These are phyloP conservation scores for Melolontha melolontha DNA, from an alignment of 2,888 invertebrate species.

Conservation along the genomic window DNA sequence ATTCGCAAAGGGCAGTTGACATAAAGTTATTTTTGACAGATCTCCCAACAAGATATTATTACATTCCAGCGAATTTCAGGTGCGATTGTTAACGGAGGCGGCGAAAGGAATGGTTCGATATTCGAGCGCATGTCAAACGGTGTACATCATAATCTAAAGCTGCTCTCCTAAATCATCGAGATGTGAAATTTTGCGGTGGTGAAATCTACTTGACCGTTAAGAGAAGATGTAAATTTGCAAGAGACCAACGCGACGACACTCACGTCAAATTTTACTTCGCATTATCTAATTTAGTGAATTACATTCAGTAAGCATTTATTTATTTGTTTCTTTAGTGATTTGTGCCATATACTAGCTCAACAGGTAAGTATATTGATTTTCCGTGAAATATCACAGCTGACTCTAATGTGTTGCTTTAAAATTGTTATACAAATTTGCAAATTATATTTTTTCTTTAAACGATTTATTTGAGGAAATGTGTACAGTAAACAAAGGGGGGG, in stretches of 20 bases:
- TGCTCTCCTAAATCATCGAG: background rate
- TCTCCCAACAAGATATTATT: conserved; percentile 15
- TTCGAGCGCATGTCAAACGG: conserved; percentile 34
- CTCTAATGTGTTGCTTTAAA: background rate
- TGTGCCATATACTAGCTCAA: conserved; percentile 46
- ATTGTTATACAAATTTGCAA: background rate
- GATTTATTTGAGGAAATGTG: background rate
- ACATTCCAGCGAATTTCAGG: conserved; percentile 5
- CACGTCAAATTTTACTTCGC: no score
- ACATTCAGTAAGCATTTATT: conserved; percentile 17
- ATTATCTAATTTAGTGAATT: no score
- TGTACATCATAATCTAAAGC: conserved; percentile 13
- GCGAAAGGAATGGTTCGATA: conserved; percentile 39
- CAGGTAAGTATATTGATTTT: conserved; percentile 48
- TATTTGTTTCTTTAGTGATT: conserved; percentile 44
- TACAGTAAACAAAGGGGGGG: background rate
- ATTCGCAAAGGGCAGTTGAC: background rate
- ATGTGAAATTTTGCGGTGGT: conserved; percentile 8
- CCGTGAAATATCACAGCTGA: conserved; percentile 25
- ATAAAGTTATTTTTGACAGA: conserved; percentile 10
- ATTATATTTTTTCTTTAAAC: no score
- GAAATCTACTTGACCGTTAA: background rate
- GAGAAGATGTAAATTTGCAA: conserved; percentile 24
- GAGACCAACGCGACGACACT: background rate
- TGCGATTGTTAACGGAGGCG: conserved; percentile 21